Conservation (phyloP, 2,888 invertebrate genomes). For the Abrostola tripartita region DNA sequence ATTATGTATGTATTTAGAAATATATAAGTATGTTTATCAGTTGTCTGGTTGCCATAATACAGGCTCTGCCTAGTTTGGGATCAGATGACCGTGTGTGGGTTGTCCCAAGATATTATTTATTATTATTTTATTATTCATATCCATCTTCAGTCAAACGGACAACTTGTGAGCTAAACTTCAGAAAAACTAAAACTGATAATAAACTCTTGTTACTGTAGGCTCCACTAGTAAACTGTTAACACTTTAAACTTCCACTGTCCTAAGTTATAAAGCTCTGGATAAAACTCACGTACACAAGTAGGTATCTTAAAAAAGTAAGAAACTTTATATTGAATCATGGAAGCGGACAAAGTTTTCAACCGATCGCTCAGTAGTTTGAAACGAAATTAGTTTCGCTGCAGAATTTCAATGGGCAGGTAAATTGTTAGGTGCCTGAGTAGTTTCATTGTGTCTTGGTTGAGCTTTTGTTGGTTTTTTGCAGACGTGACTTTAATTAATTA, state of each 20-base stretch:
- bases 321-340: conserved; percentile 57
- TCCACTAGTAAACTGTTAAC: conserved; percentile 33
- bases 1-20: too few relatives aligned
- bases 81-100: too few relatives aligned
- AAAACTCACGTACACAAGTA: conserved; percentile 41
- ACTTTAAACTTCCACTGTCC: conserved; percentile 26
- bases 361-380: conserved; percentile 45
- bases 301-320: conserved; percentile 41
- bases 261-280: conserved; percentile 8
- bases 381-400: conserved; percentile 48
- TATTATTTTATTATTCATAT: too few relatives aligned
- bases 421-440: conserved; percentile 29
- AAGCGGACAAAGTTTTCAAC: conserved; percentile 49
- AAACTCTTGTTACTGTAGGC: neutral
- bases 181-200: neutral
- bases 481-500: too few relatives aligned
- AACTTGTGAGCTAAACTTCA: too few relatives aligned
- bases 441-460: conserved; percentile 2
- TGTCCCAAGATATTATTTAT: too few relatives aligned
- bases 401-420: conserved; percentile 58
- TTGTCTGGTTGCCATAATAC: too few relatives aligned
- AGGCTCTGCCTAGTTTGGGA: too few relatives aligned
- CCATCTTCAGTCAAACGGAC: too few relatives aligned
- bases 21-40: too few relatives aligned
- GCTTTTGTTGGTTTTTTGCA: neutral